Base-by-base conservation (phyloP, 2,888 invertebrate genomes). In the Mellilla xanthometata region DNA sequence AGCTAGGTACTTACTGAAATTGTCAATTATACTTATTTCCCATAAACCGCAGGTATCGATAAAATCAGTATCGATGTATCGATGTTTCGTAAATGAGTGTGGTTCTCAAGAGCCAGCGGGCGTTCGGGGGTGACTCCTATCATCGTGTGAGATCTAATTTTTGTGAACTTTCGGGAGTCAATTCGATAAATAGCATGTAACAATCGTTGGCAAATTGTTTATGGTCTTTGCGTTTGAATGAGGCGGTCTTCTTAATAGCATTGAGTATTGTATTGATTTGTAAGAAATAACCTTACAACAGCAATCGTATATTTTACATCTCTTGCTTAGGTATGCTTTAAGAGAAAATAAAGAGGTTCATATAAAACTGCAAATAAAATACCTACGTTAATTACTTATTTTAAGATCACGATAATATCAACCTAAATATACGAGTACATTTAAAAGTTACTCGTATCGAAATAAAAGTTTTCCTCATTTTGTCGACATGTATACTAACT, bases 61-160 rank as follows among this genome's bases (percentile, higher is more conserved):
- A 74, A 63, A 55, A 24, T 24, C 24, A 24, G n/a, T 29, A 34
- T 34, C 29, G 29, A 27, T 10, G 53, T 67, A 72, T 72, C 72
- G 71, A 72, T 68, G 64, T 71, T 66, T 65, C 64, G 67, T 83
- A 85, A n/a, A 84, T 76, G 77, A 85, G 76, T 77, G 74, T 71
- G 70, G 81, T 86, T 86, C 82, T 81, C 86, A 82, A 75, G 74
- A 41, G 69, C 54, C 78, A 68, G 70, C 81, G 69, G 86, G 83
- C 69, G 63, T 58, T 55, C 70, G 62, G 72, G 81, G 82, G 79
- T 56, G 77, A 67, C 48, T 58, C 56, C 36, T 86, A 88, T 88
- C 88, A 76, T 60, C 78, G 77, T 88, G 88, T 80, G 88, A 88
- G 83, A 88, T 88, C 87, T 72, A 57, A 43, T 49, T 68, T 75